Conservation (phyloP, 2,113 vertebrate genomes). For the Ondatra zibethicus region DNA sequence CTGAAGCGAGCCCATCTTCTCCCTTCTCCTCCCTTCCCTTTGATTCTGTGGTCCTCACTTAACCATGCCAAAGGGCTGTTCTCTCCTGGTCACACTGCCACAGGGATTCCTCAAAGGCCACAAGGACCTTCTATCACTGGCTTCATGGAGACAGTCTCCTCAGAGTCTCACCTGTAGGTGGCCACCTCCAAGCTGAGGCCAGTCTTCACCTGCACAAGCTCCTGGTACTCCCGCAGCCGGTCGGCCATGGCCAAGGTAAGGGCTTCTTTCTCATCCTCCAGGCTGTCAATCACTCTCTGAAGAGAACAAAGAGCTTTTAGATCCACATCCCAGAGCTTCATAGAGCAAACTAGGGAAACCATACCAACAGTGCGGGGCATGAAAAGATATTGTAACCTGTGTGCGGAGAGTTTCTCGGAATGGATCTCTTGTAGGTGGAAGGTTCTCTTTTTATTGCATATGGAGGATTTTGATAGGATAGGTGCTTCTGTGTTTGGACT, state of each 20-base stretch:
- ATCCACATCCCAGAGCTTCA: background rate
- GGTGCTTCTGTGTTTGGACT: background rate
- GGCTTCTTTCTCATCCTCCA: constrained; percentile 92
- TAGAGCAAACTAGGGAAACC: background rate
- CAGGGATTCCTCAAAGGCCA: background rate
- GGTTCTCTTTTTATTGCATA: too few relatives aligned
- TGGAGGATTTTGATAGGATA: background rate
- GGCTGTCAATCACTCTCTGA: constrained; percentile 90
- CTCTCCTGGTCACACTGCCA: constrained; percentile 3
- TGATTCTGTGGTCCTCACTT: background rate
- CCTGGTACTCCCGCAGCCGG: constrained; percentile 93
- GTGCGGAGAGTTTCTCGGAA: background rate
- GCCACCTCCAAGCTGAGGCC: constrained; percentile 95
- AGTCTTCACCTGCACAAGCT: constrained; percentile 94
- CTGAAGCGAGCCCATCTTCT: background rate
- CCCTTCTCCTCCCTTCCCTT: background rate
- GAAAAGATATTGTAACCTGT: background rate
- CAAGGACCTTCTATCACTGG: accelerated
- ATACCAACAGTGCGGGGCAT: background rate
- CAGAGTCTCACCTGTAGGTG: constrained; percentile 92
- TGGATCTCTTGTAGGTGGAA: background rate
- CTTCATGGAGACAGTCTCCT: background rate
- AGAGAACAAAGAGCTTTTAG: constrained; percentile 59
- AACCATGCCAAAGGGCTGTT: background rate
- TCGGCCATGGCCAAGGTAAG: constrained; percentile 90